Conservation (phyloP, 2,113 vertebrate genomes). For the Atherinomorus stipes region DNA sequence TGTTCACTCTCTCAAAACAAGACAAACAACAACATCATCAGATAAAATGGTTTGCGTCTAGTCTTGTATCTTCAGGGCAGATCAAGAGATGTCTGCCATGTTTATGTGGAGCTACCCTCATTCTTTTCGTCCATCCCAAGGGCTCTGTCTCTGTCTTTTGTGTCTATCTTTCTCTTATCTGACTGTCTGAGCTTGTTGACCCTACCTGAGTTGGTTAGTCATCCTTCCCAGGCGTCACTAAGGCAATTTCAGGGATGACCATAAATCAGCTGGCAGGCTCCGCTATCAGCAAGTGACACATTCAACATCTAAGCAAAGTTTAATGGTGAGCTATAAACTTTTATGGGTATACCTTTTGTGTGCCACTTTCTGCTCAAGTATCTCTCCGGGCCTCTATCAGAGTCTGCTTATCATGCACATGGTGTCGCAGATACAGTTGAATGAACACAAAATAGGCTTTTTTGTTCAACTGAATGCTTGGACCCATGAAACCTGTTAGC, state of each 20-base stretch:
- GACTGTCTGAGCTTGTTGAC: constrained; percentile 66
- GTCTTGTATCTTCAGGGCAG: constrained; percentile 68
- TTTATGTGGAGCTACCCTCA: constrained; percentile 67
- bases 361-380: constrained; percentile 64
- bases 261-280: constrained; percentile 79
- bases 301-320: constrained; percentile 83
- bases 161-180: constrained; percentile 69
- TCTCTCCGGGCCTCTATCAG: constrained; percentile 63
- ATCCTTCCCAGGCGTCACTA: constrained; percentile 77
- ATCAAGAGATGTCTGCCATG: constrained; percentile 72
- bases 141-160: constrained; percentile 61
- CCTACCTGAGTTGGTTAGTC: constrained; percentile 72
- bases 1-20: constrained; percentile 23
- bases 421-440: constrained; percentile 53
- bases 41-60: constrained; percentile 68
- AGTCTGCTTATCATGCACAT: constrained; percentile 67
- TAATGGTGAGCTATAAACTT: constrained; percentile 82
- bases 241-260: constrained; percentile 72
- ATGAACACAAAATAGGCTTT: constrained; percentile 52
- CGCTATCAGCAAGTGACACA: constrained; percentile 76
- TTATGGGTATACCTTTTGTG: constrained; percentile 77
- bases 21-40: constrained; percentile 54
- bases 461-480: constrained; percentile 39
- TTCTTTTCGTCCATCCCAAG: constrained; percentile 64
- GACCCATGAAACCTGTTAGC: constrained; percentile 50